Percentiles rank a stretch among this genome's conserved stretches.
Evolutionary conservation across 2,797 vertebrate species (phyloP).

Genomic region (Ctenochaetus hawaiiensis): DNA sequence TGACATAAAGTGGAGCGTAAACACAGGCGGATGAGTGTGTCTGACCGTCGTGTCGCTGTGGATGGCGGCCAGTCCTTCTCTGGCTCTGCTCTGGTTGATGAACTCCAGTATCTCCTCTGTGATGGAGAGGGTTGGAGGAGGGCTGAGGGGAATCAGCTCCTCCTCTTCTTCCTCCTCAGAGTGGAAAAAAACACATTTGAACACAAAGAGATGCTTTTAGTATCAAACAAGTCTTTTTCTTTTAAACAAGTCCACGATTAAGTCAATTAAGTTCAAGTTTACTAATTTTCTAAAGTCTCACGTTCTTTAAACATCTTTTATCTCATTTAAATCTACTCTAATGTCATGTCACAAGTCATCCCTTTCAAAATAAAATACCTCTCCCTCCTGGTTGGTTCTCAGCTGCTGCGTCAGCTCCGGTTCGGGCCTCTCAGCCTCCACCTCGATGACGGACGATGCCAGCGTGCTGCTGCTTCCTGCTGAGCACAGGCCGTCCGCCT

Average conservation of each 20-base stretch:
- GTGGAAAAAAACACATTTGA: not conserved
- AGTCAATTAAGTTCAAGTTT: too few relatives aligned
- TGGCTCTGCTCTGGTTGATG: slow-evolving; percentile 86
- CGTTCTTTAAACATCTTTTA: too few relatives aligned
- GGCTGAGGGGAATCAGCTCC: slow-evolving; percentile 73
- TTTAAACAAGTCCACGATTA: too few relatives aligned
- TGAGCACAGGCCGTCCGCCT: slow-evolving; percentile 72
- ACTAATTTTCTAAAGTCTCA: too few relatives aligned
- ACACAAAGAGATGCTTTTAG: too few relatives aligned
- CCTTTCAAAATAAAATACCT: slow-evolving; percentile 21
- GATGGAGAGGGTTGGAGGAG: slow-evolving; percentile 88
- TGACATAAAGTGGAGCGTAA: too few relatives aligned
- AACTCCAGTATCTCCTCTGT: slow-evolving; percentile 92
- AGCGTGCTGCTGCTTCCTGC: slow-evolving; percentile 80
- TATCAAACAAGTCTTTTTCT: too few relatives aligned
- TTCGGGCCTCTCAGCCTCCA: slow-evolving; percentile 68
- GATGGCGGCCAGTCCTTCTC: slow-evolving; percentile 65
- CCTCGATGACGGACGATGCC: slow-evolving; percentile 84
- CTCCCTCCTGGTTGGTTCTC: not conserved
- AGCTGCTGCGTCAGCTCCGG: slow-evolving; percentile 32
- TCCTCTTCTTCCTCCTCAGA: slow-evolving; percentile 73
- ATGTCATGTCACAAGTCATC: too few relatives aligned
- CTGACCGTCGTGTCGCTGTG: slow-evolving; percentile 20
- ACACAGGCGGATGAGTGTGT: not conserved
- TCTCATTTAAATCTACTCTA: too few relatives aligned